phyloP scores from a whole-genome alignment of 1,140 invertebrate species.

The Adoxophyes honmai region DNA sequence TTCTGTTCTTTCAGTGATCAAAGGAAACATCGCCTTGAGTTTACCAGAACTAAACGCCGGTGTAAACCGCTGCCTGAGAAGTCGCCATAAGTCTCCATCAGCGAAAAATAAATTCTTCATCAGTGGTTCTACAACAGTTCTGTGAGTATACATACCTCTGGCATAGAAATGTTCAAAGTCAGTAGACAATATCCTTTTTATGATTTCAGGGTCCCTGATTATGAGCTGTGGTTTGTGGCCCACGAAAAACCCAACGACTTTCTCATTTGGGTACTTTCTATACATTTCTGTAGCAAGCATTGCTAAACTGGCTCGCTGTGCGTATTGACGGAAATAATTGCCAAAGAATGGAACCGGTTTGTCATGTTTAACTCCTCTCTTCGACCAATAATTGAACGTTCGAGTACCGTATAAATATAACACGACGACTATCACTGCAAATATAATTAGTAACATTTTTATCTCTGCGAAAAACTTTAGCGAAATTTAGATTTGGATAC shows the following conservation, averaged over 20 bases:
- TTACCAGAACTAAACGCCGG: slow-evolving; percentile 82
- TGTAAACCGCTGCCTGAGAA: slow-evolving; percentile 79
- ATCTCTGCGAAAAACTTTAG: too few species aligned
- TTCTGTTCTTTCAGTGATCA: slow-evolving; percentile 67
- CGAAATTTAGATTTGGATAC: too few species aligned
- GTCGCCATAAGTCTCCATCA: slow-evolving; percentile 78
- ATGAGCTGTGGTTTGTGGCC: slow-evolving; percentile 26
- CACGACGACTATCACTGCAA: slow-evolving; percentile 11
- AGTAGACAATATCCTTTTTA: slow-evolving; percentile 67
- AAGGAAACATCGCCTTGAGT: slow-evolving; percentile 78
- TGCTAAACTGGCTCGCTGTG: neutral
- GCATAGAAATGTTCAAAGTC: slow-evolving; percentile 79
- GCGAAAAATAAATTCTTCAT: slow-evolving; percentile 75
- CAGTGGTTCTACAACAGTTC: slow-evolving; percentile 72
- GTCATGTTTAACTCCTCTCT: slow-evolving; percentile 43
- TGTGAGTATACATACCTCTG: slow-evolving; percentile 54
- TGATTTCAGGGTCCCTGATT: slow-evolving; percentile 3
- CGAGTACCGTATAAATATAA: slow-evolving; percentile 27
- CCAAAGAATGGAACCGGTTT: slow-evolving; percentile 41
- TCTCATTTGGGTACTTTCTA: slow-evolving; percentile 11
- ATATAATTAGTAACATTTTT: neutral
- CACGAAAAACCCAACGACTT: slow-evolving; percentile 33
- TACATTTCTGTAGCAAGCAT: slow-evolving; percentile 16
- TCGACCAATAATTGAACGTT: slow-evolving; percentile 53
- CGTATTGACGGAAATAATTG: slow-evolving; percentile 16